These are phyloP conservation scores for Ammospiza maritima DNA, from an alignment of 2,797 vertebrate genomes.

Conservation along the genomic window DNA sequence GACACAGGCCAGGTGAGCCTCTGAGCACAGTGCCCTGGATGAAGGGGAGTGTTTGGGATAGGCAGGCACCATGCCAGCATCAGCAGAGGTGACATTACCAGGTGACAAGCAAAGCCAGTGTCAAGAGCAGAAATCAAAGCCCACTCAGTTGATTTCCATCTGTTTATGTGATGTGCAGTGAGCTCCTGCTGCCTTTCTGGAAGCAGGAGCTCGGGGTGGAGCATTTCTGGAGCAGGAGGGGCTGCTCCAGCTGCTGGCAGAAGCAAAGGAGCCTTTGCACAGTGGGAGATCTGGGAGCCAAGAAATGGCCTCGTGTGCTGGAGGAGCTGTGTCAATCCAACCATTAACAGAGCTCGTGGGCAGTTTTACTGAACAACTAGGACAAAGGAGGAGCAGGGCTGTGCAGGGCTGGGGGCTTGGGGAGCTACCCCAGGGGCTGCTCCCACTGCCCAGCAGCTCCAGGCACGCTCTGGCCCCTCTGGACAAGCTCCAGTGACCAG, in stretches of 20 bases:
- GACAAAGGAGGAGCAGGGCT: background rate
- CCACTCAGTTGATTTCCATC: background rate
- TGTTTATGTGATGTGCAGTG: background rate
- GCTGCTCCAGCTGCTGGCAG: slow-evolving; percentile 6
- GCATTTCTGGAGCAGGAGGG: background rate
- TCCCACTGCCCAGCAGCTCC: background rate
- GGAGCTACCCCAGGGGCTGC: background rate
- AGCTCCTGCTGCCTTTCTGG: background rate
- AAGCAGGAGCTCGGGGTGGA: background rate
- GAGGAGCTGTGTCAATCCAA: background rate
- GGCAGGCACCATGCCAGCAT: background rate
- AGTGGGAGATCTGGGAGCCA: background rate
- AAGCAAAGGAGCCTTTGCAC: background rate
- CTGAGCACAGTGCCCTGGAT: background rate
- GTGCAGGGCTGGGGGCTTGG: background rate
- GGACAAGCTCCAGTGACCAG: background rate
- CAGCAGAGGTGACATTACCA: background rate
- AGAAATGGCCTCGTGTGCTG: background rate
- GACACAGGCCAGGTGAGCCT: background rate
- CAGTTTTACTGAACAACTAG: background rate
- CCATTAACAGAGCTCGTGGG: background rate
- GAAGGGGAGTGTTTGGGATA: background rate
- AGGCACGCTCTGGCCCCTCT: background rate
- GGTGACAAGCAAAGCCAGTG: background rate
- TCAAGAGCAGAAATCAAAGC: background rate